Conservation (phyloP, 2,888 invertebrate genomes). For the Deilephila porcellus region DNA sequence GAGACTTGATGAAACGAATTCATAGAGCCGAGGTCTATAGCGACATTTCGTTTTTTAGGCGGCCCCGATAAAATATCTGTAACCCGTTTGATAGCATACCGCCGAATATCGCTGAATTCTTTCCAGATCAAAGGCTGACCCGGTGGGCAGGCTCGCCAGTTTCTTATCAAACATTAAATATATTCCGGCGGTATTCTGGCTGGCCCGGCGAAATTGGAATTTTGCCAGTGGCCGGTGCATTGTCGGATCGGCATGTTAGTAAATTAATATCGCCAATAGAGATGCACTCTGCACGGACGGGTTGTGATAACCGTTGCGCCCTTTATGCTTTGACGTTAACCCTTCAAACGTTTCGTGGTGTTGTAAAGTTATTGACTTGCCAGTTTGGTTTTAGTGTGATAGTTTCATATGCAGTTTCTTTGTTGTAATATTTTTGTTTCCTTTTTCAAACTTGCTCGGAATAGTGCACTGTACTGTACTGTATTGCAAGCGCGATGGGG, state of each 20-base stretch:
- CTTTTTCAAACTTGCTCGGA: not conserved
- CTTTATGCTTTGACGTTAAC: conserved; percentile 39
- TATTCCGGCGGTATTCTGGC: conserved; percentile 60
- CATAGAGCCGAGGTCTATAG: not conserved
- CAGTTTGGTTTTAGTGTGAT: no score
- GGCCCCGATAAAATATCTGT: conserved; percentile 3
- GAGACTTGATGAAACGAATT: conserved; percentile 2
- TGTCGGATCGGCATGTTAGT: conserved; percentile 70
- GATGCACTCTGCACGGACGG: conserved; percentile 57
- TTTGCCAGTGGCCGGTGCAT: conserved; percentile 71
- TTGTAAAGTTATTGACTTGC: not conserved
- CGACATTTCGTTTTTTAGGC: not conserved
- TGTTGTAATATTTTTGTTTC: not conserved
- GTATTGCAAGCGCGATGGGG: no score
- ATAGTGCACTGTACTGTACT: not conserved
- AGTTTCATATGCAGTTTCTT: no score
- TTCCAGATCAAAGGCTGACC: conserved; percentile 47
- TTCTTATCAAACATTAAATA: conserved; percentile 62
- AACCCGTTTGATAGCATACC: conserved; percentile 34
- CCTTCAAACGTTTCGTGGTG: conserved; percentile 23
- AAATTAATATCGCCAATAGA: conserved; percentile 77
- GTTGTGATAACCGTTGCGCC: conserved; percentile 36
- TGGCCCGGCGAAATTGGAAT: conserved; percentile 56
- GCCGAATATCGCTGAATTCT: conserved; percentile 41
- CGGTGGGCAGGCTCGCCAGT: conserved; percentile 40